Conservation (phyloP, 2,888 invertebrate species). For the Acanthosepion pharaonis region DNA sequence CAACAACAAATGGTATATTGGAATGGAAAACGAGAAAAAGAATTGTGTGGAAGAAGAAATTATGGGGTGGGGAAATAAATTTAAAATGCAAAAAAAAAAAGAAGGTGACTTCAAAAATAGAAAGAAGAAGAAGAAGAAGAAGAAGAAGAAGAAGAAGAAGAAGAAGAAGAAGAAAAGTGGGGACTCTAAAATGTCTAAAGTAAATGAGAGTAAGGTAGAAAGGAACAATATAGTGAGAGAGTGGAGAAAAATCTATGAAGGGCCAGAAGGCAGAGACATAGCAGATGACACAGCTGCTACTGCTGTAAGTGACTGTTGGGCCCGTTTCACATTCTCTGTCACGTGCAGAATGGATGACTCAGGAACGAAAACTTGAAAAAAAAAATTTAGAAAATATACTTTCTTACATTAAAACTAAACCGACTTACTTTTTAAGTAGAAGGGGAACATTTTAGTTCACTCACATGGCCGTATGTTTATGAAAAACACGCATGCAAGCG, state of each 20-base stretch:
- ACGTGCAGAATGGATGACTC: neutral
- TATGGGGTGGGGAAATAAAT: no score
- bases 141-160: neutral
- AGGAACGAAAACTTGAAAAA: neutral
- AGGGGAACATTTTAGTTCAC: neutral
- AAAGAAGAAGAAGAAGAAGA: neutral
- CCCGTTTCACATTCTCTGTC: neutral
- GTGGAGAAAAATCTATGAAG: neutral
- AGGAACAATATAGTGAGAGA: neutral
- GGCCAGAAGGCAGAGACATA: no score
- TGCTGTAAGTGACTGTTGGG: neutral
- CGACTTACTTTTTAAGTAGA: neutral
- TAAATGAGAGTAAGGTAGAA: no score
- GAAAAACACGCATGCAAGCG: neutral
- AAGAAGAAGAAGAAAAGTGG: neutral
- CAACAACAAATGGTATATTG: no score
- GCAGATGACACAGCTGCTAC: neutral
- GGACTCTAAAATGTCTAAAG: no score
- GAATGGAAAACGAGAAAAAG: no score
- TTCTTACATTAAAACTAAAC: neutral
- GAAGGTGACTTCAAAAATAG: no score
- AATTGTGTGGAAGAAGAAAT: no score
- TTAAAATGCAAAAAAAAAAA: no score
- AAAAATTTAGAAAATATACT: neutral
- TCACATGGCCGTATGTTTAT: neutral